Base-by-base conservation (phyloP, 1,140 invertebrate species). In the Diploscapter pachys region DNA sequence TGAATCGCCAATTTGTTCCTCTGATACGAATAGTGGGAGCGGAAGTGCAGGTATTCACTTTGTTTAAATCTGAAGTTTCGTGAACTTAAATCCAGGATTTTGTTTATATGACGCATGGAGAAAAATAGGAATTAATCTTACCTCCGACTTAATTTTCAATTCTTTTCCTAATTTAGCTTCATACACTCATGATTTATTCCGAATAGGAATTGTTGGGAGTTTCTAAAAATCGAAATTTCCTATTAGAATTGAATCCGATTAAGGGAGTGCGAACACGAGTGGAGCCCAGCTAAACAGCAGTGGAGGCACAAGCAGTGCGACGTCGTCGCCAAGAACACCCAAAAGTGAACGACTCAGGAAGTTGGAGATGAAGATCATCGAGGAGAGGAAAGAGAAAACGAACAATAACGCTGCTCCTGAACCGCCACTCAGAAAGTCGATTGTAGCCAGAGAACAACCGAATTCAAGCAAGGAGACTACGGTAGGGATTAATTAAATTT, bases 1-100 rank as follows among this genome's bases (percentile, higher is more conserved):
- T 57, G 55, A 76, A 55, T 13, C 75, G 50, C 52, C 72, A 53
- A 50, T 49, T 50, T 48, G 62, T 57, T 73, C 72, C 0, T 48
- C 13, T 13, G 6, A 13, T 9, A 48, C 63, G 5, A 6, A 31
- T 31, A 5, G 5, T 8, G 63, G n/a, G 5, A 50, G 13, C 9
- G 13, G 63, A 31, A 31, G 31, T 31, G 31, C 31, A 31, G 31
- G 31, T 31, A 31, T 31, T 31, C 31, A 31, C 31, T 31, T 31
- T 31, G 31, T 31, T 31, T 31, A 31, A 31, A 31, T 31, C 31
- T 31, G 31, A 31, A 31, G 31, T 31, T 31, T 31, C 31, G 31
- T 31, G 31, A 31, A 31, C 31, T 31, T 31, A 31, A 31, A 31
- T 31, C 31, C 31, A 31, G 31, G 31, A 31, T 31, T 31, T 31